Conservation (phyloP, 2,888 invertebrate species). For the Lypha dubia region DNA sequence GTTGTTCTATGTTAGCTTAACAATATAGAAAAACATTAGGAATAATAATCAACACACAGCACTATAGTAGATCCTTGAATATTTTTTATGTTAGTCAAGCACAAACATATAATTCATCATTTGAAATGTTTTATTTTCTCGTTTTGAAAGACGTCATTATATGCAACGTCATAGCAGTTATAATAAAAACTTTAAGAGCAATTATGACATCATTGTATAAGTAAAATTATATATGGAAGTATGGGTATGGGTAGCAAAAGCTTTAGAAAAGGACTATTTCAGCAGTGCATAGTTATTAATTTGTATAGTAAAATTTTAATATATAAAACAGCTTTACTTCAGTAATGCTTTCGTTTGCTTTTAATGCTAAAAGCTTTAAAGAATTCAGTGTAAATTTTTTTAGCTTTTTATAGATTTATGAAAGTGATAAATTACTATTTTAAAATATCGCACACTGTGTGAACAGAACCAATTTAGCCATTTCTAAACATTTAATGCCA, state of each 20-base stretch:
- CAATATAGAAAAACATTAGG: background rate
- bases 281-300: background rate
- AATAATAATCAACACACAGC: background rate
- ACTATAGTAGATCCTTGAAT: constrained; percentile 39
- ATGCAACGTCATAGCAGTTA: constrained; percentile 6
- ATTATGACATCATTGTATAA: constrained; percentile 13
- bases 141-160: background rate
- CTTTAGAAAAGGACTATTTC: background rate
- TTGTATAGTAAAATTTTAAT: background rate
- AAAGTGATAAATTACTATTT: too few species aligned
- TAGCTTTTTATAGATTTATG: too few species aligned
- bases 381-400: too few species aligned
- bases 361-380: background rate
- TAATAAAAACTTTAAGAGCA: too few species aligned
- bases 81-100: background rate
- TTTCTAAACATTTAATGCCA: too few species aligned
- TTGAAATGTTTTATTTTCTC: background rate
- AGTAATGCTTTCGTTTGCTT: background rate
- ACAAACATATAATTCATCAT: background rate
- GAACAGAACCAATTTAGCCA: too few species aligned
- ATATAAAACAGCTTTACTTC: background rate
- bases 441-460: too few species aligned
- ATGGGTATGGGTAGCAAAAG: too few species aligned
- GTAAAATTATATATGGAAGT: background rate
- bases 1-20: background rate